phyloP scores from a whole-genome alignment of 2,888 invertebrate genomes.

The Drosophila greeni region DNA sequence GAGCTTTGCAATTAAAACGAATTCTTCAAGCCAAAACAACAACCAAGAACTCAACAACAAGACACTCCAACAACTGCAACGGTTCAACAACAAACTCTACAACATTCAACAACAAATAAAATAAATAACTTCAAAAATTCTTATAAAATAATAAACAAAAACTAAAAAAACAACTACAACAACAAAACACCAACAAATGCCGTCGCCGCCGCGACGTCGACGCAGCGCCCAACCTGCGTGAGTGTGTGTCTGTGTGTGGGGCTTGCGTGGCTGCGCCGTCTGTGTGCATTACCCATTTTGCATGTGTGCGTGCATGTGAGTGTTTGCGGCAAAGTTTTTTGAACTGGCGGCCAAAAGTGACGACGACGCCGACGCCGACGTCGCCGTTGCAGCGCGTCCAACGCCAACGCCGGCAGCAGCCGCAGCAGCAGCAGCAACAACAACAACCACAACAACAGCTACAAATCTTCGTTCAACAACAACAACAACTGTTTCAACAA shows the following conservation, averaged over 20 bases:
- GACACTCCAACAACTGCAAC: too few species aligned
- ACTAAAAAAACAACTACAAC: neutral
- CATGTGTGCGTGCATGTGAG: conserved; percentile 54
- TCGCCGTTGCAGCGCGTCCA: conserved; percentile 55
- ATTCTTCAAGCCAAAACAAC: conserved; percentile 52
- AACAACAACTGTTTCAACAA: conserved; percentile 18
- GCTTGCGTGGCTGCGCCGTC: conserved; percentile 19
- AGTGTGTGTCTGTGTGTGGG: conserved; percentile 40
- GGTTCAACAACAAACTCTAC: conserved; percentile 4
- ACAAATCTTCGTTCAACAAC: conserved; percentile 14
- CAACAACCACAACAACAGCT: conserved; percentile 36
- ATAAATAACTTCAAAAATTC: neutral
- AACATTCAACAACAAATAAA: conserved; percentile 10
- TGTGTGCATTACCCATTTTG: conserved; percentile 30
- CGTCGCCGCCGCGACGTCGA: conserved; percentile 55
- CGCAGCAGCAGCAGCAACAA: conserved; percentile 23
- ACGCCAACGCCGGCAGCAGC: conserved; percentile 43
- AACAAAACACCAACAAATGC: conserved; percentile 55
- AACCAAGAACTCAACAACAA: conserved; percentile 18
- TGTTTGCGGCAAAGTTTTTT: conserved; percentile 53
- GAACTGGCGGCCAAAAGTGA: conserved; percentile 72
- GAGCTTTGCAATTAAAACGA: conserved; percentile 19
- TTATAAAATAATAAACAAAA: neutral
- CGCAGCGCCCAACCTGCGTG: conserved; percentile 62
- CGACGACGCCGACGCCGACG: conserved; percentile 57